phyloP scores from a whole-genome alignment of 2,113 vertebrate species.

The Burhinus bistriatus region DNA sequence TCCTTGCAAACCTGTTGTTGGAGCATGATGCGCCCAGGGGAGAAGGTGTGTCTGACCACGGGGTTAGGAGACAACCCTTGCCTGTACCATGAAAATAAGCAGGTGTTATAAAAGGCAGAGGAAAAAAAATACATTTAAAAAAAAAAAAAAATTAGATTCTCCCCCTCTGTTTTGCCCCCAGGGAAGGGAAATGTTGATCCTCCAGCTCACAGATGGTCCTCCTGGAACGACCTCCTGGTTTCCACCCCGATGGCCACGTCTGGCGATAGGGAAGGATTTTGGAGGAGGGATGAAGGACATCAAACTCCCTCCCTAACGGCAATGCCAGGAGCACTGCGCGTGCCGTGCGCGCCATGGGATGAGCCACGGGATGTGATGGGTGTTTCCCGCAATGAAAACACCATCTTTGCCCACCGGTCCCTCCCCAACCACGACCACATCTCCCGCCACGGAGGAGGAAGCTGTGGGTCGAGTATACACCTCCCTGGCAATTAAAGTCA shows the following conservation, averaged over 20 bases:
- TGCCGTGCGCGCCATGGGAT: not conserved
- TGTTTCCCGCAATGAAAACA: not conserved
- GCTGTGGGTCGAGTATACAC: not conserved
- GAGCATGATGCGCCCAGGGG: not conserved
- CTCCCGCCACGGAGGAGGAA: not conserved
- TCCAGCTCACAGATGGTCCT: constrained; percentile 15
- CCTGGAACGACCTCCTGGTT: not conserved
- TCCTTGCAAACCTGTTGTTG: not conserved
- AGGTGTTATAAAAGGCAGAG: not conserved
- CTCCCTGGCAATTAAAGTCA: not conserved
- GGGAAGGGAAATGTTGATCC: not conserved
- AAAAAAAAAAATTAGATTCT: not conserved
- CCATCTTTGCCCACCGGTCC: not conserved
- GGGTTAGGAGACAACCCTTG: not conserved
- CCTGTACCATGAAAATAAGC: not conserved
- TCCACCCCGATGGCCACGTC: not conserved
- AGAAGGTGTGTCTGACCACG: not conserved
- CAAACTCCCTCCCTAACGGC: not conserved
- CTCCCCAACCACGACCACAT: not conserved
- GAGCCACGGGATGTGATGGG: not conserved
- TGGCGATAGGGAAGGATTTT: not conserved
- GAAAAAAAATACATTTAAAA: not conserved
- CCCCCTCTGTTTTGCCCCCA: not conserved
- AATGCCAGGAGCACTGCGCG: not conserved
- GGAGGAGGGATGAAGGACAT: not conserved